Evolutionary conservation across 2,113 vertebrate species (phyloP).

Genomic region (Cygnus buccinator): DNA sequence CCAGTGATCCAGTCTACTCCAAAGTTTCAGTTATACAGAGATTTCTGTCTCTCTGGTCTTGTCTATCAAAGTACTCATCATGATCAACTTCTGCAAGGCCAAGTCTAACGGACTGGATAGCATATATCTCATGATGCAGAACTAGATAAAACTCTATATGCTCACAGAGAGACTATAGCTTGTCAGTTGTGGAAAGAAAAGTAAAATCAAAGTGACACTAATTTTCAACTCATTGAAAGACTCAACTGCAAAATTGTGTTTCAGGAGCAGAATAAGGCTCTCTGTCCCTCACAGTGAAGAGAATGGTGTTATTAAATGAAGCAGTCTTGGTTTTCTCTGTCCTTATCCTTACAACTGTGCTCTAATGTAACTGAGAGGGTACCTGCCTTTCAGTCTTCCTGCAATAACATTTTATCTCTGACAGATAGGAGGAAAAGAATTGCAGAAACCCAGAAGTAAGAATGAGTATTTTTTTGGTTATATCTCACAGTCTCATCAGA

Average conservation of each 20-base stretch:
- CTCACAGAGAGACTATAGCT: neutral
- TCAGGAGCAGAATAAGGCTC: neutral
- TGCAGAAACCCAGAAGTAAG: neutral
- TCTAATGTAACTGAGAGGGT: neutral
- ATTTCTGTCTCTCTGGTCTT: neutral
- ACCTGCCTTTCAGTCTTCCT: neutral
- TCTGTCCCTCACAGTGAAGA: neutral
- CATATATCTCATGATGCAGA: neutral
- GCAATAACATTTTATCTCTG: neutral
- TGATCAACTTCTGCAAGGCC: neutral
- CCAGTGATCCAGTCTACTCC: neutral
- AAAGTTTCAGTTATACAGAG: neutral
- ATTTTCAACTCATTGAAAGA: neutral
- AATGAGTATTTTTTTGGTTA: neutral
- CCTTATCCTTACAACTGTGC: neutral
- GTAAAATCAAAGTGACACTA: neutral
- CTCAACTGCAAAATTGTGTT: constrained; percentile 3
- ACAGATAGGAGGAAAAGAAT: neutral
- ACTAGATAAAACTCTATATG: neutral
- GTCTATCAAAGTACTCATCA: neutral
- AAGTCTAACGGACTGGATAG: neutral
- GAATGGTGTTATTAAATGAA: neutral
- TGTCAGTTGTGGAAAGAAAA: neutral
- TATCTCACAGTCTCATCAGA: constrained; percentile 2
- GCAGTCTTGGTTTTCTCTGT: neutral